Conservation (phyloP, 2,797 vertebrate species). For the Anguilla marmorata region DNA sequence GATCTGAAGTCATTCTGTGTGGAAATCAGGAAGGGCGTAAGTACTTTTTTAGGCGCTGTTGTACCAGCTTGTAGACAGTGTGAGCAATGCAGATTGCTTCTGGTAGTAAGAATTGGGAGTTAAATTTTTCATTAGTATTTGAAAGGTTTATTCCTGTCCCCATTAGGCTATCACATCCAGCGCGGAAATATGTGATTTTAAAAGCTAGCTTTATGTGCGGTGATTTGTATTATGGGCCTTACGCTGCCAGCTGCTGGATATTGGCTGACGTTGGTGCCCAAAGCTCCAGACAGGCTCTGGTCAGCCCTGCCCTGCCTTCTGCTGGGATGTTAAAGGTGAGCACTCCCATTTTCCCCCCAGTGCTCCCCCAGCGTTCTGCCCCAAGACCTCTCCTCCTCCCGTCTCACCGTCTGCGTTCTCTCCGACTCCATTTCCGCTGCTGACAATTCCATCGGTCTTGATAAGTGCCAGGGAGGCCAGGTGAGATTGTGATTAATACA, state of each 20-base stretch:
- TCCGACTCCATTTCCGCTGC: neutral
- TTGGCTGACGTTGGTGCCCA: neutral
- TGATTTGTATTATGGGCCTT: neutral
- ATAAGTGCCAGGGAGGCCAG: conserved; percentile 15
- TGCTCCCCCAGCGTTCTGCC: neutral
- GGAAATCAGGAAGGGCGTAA: neutral
- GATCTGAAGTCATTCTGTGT: no score
- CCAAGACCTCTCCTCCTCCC: neutral
- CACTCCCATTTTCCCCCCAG: neutral
- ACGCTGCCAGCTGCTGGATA: neutral
- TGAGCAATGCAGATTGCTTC: neutral
- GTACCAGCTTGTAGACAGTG: neutral
- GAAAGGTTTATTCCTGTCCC: neutral
- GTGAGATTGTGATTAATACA: conserved; percentile 28
- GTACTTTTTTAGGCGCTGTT: neutral
- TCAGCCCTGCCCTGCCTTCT: neutral
- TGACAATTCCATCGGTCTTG: conserved; percentile 31
- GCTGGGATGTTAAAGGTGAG: neutral
- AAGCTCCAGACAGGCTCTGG: neutral
- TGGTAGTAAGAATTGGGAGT: neutral
- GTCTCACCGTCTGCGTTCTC: neutral
- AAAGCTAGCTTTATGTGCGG: neutral
- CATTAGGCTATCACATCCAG: neutral
- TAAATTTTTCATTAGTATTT: neutral
- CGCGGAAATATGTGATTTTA: neutral